phyloP scores from a whole-genome alignment of 1,140 invertebrate genomes.

The Plodia interpunctella region DNA sequence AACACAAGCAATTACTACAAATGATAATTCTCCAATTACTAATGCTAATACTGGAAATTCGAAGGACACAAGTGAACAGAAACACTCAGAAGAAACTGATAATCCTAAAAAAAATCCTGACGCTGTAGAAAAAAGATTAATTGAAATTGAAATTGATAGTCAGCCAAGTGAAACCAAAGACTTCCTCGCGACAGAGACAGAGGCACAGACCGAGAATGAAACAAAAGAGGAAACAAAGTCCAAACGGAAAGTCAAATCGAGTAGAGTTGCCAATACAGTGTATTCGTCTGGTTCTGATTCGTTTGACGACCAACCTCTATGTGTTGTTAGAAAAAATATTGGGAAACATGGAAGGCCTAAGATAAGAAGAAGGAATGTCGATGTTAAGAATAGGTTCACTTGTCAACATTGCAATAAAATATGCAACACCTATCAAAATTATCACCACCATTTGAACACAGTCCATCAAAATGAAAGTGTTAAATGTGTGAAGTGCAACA shows the following conservation, averaged over 20 bases:
- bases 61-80: neutral
- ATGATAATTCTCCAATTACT: neutral
- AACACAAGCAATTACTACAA: neutral
- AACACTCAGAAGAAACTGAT: neutral
- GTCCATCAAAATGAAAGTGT: conserved; percentile 38
- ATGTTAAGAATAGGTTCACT: conserved; percentile 32
- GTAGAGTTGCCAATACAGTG: neutral
- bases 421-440: conserved; percentile 61
- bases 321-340: conserved; percentile 19
- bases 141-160: neutral
- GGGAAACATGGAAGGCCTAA: conserved; percentile 3
- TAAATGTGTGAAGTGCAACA: conserved; percentile 53
- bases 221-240: neutral
- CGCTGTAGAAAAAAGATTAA: neutral
- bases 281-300: conserved; percentile 23
- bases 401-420: conserved; percentile 54
- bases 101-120: neutral
- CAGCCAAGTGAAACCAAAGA: conserved; percentile 13
- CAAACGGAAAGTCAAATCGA: neutral
- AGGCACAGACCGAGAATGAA: conserved; percentile 22
- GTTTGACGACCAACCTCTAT: conserved; percentile 39
- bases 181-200: conserved; percentile 34
- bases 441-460: conserved; percentile 47
- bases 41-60: neutral
- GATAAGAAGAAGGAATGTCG: conserved; percentile 18